Conservation (phyloP, 2,888 invertebrate genomes). For the Oeneis ivallda region DNA sequence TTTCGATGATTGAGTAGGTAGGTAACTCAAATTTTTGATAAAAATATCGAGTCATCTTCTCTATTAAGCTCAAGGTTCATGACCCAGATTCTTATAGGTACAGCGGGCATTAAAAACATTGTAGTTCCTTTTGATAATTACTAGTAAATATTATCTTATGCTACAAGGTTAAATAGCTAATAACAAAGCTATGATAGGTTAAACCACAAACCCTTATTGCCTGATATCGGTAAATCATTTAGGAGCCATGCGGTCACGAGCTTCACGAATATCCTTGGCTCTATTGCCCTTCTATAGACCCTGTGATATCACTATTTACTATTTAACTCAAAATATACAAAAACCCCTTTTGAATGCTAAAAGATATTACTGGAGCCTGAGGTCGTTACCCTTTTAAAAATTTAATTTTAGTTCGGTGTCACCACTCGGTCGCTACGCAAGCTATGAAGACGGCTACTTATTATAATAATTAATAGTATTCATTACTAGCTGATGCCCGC, state of each 20-base stretch:
- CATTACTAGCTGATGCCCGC: too few species aligned
- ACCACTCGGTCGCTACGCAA: too few species aligned
- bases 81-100: background rate
- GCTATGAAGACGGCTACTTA: too few species aligned
- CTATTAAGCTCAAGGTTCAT: background rate
- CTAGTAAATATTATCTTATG: background rate
- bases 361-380: background rate
- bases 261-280: slow-evolving; percentile 73
- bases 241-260: slow-evolving; percentile 58
- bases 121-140: background rate
- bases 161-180: slow-evolving; percentile 3
- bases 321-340: background rate
- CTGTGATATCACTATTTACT: slow-evolving; percentile 46
- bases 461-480: too few species aligned
- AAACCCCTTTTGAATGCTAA: background rate
- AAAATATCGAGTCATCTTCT: background rate
- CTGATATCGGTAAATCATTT: slow-evolving; percentile 27
- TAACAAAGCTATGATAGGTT: slow-evolving; percentile 9
- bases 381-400: background rate
- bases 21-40: background rate
- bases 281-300: slow-evolving; percentile 68
- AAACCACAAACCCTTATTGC: slow-evolving; percentile 21
- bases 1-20: too few species aligned
- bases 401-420: background rate
- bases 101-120: background rate